Evolutionary conservation across 2,888 invertebrate genomes (phyloP), one percentile per base, ranked within the genome.

Genomic region (Caenorhabditis japonica): DNA sequence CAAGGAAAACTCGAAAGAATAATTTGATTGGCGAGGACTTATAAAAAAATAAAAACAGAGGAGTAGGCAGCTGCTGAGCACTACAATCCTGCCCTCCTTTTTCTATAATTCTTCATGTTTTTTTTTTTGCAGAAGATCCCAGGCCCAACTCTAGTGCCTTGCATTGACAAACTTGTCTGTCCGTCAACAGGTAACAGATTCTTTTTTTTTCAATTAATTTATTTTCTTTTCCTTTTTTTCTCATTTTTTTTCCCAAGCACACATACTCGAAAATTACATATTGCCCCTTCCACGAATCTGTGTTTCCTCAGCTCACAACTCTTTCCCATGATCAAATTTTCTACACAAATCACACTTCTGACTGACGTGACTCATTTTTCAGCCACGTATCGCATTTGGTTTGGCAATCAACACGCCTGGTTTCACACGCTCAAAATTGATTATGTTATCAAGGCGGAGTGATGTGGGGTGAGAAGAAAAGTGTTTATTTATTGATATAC

Each of bases 331-430:
- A 55, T 43, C 41, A 27, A 36, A 30, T 55, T 41, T 41, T 41
- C 30, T 17, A 27, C n/a, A 19, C 17, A 4, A 19, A n/a, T n/a
- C 19, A 5, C 17, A 7, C 13, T 15, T 10, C 33, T 60, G 47
- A 60, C 36, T 52, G 44, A 55, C 38, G 27, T 25, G 10, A 12
- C 17, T 5, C 19, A n/a, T 30, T 41, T 66, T 72, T 25, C 72
- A 60, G 78, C 76, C 7, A 77, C 66, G 2, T 77, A 77, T 55
- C 78, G 83, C 19, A 49, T 86, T 13, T 85, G 85, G 85, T 81
- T 85, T 52, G 80, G 82, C 44, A 85, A 85, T 68, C 77, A 86
- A 52, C 85, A 85, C 64, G 85, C 85, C 23, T 85, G 85, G 84
- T 78, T 85, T 46, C 85, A 85, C 71, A 82, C 83, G 3, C 77